Conservation (phyloP, 2,113 vertebrate genomes). For the Motacilla tschutschensis region DNA sequence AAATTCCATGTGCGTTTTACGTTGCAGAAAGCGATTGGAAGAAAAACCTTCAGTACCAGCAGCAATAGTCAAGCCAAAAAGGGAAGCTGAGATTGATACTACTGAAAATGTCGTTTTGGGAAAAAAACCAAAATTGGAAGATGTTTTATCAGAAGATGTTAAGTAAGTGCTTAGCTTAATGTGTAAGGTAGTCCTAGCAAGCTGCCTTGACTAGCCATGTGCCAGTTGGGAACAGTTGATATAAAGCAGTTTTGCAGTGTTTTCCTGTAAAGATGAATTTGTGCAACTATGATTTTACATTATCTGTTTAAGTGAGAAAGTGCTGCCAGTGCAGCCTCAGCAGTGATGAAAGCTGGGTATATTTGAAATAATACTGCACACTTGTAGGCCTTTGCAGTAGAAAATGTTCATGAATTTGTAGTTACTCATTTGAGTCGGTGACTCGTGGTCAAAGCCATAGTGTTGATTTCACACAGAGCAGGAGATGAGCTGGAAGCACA, state of each 20-base stretch:
- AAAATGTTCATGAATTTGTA: fast-evolving
- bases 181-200: background rate
- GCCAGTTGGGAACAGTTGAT: fast-evolving
- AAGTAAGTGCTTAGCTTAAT: slow-evolving; percentile 71
- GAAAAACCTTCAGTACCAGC: slow-evolving; percentile 53
- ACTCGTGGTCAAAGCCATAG: fast-evolving
- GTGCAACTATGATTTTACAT: fast-evolving
- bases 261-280: background rate
- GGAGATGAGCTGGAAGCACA: too few relatives aligned
- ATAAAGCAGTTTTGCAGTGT: background rate
- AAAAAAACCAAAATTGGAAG: slow-evolving; percentile 85
- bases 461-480: background rate
- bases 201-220: fast-evolving
- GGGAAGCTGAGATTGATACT: slow-evolving; percentile 73
- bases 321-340: background rate
- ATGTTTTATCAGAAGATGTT: slow-evolving; percentile 76
- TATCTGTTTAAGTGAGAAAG: fast-evolving
- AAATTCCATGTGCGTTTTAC: fast-evolving
- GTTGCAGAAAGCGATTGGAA: slow-evolving; percentile 73
- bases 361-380: background rate
- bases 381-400: too few relatives aligned
- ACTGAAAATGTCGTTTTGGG: slow-evolving; percentile 75
- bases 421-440: fast-evolving
- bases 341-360: fast-evolving
- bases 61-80: slow-evolving; percentile 65